These are phyloP conservation scores for Saccostrea echinata DNA, from an alignment of 1,140 invertebrate genomes.

Conservation along the genomic window DNA sequence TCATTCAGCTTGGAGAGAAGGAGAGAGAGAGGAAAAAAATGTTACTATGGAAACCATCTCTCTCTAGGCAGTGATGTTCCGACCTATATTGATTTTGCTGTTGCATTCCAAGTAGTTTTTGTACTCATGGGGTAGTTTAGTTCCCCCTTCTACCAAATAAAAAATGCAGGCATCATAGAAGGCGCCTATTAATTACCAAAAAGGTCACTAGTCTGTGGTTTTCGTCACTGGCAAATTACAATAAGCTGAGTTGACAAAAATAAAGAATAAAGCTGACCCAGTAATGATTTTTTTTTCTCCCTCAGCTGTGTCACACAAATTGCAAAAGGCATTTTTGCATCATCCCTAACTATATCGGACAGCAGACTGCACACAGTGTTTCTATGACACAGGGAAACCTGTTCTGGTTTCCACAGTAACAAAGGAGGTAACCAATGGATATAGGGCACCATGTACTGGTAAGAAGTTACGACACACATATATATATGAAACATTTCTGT, in stretches of 20 bases:
- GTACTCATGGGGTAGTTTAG: conserved; percentile 4
- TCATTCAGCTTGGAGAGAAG: conserved; percentile 9
- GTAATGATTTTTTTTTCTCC: conserved; percentile 7
- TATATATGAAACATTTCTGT: not conserved
- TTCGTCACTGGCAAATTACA: not conserved
- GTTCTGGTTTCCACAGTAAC: not conserved
- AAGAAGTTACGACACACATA: not conserved
- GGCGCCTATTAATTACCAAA: not conserved
- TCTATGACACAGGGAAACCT: not conserved
- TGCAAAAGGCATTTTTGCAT: not conserved
- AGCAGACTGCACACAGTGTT: not conserved
- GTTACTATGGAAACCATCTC: conserved; percentile 31
- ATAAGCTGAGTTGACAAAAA: not conserved
- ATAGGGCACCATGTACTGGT: not conserved
- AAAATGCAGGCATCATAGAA: not conserved
- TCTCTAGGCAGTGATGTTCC: conserved; percentile 10
- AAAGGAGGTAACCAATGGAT: conserved; percentile 6
- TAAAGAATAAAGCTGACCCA: not conserved
- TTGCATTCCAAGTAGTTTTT: conserved; percentile 35
- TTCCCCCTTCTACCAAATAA: not conserved
- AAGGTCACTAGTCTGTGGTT: not conserved
- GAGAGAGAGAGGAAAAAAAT: conserved; percentile 21
- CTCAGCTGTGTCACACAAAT: not conserved
- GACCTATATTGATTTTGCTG: conserved; percentile 31
- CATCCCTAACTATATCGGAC: not conserved